Evolutionary conservation across 37 sponge, comb jelly and placozoan species (phyloP).

Genomic region (Tethya wilhelma): DNA sequence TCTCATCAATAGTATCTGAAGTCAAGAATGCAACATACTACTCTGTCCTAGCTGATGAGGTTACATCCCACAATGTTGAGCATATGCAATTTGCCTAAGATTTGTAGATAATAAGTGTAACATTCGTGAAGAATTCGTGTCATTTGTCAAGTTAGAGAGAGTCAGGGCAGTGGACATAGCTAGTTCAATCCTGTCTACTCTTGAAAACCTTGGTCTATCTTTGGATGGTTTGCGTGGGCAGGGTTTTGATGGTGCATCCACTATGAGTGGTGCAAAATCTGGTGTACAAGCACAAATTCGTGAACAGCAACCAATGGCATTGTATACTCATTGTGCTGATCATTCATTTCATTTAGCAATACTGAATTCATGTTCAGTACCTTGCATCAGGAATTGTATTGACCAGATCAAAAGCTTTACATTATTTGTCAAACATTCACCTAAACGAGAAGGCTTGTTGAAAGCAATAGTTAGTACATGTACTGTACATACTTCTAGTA

Average conservation of each 20-base stretch:
- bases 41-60: constrained; percentile 69
- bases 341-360: constrained; percentile 62
- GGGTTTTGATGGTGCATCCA: constrained; percentile 73
- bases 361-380: constrained; percentile 46
- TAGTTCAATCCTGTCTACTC: constrained; percentile 39
- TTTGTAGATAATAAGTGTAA: constrained; percentile 21
- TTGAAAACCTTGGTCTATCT: constrained; percentile 51
- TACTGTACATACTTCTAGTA: constrained; percentile 5
- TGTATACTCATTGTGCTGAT: constrained; percentile 67
- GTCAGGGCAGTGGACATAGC: constrained; percentile 62
- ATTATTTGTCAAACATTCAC: constrained; percentile 49
- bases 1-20: constrained; percentile 41
- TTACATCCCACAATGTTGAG: constrained; percentile 62
- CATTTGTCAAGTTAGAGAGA: constrained; percentile 53
- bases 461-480: constrained; percentile 27
- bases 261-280: constrained; percentile 71
- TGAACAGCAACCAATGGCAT: constrained; percentile 59
- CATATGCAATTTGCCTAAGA: constrained; percentile 42
- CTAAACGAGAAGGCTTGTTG: constrained; percentile 52
- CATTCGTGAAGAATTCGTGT: constrained; percentile 51
- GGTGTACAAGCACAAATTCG: constrained; percentile 64
- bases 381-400: constrained; percentile 34
- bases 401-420: constrained; percentile 51
- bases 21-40: constrained; percentile 50
- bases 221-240: constrained; percentile 52